Evolutionary conservation across 2,888 invertebrate genomes (phyloP).

Genomic region (Aspidiotus rigidus): DNA sequence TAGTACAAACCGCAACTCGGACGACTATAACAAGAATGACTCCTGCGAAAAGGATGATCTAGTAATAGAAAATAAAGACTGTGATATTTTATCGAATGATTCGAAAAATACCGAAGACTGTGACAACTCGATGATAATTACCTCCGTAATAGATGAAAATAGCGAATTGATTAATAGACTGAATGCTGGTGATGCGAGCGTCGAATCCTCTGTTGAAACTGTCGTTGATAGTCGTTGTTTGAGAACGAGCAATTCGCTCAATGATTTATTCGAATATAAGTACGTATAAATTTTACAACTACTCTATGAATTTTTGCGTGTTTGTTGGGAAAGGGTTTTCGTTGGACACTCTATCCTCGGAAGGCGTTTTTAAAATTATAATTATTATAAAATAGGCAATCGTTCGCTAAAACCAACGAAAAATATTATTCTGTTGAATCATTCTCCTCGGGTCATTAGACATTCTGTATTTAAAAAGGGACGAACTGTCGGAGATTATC

Average conservation of each 20-base stretch:
- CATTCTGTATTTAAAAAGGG: no score
- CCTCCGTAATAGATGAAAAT: no score
- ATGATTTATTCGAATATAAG: conserved; percentile 19
- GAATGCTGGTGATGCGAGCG: conserved; percentile 20
- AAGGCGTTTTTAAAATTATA: no score
- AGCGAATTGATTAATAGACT: conserved; percentile 25
- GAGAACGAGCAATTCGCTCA: conserved; percentile 13
- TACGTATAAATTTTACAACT: neutral
- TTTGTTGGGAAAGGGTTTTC: neutral
- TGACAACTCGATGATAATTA: neutral
- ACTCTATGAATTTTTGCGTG: neutral
- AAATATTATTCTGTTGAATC: no score
- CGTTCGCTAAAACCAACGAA: no score
- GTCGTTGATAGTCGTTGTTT: conserved; percentile 19
- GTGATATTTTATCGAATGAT: conserved; percentile 23
- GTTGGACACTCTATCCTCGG: no score
- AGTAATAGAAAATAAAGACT: conserved; percentile 16
- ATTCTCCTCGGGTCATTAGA: no score
- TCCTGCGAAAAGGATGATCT: neutral
- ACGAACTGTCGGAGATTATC: no score
- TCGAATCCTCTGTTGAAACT: conserved; percentile 28
- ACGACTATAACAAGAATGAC: neutral
- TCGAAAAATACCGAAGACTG: conserved; percentile 24
- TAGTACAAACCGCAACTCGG: neutral
- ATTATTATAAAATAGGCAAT: no score